Evolutionary conservation across 2,888 invertebrate species (phyloP).

Genomic region (Trachelus tabidus): DNA sequence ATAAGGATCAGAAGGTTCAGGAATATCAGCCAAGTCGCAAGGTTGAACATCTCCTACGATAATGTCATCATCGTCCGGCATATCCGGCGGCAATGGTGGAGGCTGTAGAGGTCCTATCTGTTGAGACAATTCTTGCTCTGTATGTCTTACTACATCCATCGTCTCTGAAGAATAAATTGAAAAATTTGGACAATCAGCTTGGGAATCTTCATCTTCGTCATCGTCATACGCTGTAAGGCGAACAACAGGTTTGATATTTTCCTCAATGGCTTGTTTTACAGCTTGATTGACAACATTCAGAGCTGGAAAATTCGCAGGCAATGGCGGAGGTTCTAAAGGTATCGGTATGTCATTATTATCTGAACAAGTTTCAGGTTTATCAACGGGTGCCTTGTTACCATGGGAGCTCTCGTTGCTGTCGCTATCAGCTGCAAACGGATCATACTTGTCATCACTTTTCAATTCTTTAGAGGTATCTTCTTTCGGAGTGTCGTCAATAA

Average conservation of each 20-base stretch:
- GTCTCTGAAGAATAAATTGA: slow-evolving; percentile 86
- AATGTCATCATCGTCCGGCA: slow-evolving; percentile 53
- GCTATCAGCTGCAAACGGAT: slow-evolving; percentile 60
- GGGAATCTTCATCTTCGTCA: slow-evolving; percentile 70
- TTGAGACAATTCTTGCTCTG: slow-evolving; percentile 62
- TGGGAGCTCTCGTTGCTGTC: slow-evolving; percentile 52
- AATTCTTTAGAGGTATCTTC: slow-evolving; percentile 37
- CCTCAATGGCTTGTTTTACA: background rate
- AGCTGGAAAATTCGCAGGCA: slow-evolving; percentile 33
- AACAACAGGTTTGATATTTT: slow-evolving; percentile 18
- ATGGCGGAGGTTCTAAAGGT: slow-evolving; percentile 37
- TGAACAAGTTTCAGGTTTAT: slow-evolving; percentile 1
- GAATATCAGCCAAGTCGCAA: slow-evolving; percentile 57
- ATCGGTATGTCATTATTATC: slow-evolving; percentile 18
- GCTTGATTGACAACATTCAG: slow-evolving; percentile 29
- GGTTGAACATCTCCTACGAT: slow-evolving; percentile 56
- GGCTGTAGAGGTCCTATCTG: slow-evolving; percentile 59
- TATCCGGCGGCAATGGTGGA: slow-evolving; percentile 50
- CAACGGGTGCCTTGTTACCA: slow-evolving; percentile 18
- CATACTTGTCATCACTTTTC: slow-evolving; percentile 53
- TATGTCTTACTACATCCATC: slow-evolving; percentile 76
- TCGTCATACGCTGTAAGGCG: slow-evolving; percentile 59
- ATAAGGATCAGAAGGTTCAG: slow-evolving; percentile 57
- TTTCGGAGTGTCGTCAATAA: slow-evolving; percentile 61
- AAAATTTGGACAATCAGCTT: slow-evolving; percentile 86